Evolutionary conservation across 2,797 vertebrate genomes (phyloP), one percentile per base, ranked within the genome.

Genomic region (Crocodylus rhombifer): DNA sequence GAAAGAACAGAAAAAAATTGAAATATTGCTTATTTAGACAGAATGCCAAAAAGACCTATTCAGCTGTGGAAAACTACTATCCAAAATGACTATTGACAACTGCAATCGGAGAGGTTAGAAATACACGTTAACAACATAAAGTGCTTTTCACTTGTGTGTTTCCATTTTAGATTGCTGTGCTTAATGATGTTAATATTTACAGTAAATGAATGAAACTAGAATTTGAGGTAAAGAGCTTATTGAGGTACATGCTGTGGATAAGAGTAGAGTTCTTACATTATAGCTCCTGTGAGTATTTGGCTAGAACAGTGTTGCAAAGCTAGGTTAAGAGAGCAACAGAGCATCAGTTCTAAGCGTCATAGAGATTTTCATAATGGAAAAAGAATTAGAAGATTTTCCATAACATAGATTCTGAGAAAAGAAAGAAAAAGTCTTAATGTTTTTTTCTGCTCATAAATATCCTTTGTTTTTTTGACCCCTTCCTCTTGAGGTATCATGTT

Each of bases 321-420:
- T 94, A 33, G 64, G 21, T 81, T 95, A 81, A 92, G 89, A 96
- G 69, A 64, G 14, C 63, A 75, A n/a, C 30, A 18, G 14, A 17
- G 55, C 26, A 20, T 36, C 82, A 94, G 86, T 95, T 95, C 86
- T 96, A 92, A 96, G 87, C 95, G 86, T 63, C 95, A 67, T 36
- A 30, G 91, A 60, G 56, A 78, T 4, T 90, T 86, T 21, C 82
- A 91, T 91, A 95, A 93, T 95, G 91, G 93, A 90, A 51, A 51
- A 80, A 17, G 20, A 28, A 69, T 57, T 91, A 84, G 84, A 87
- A 95, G 76, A 93, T 85, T 93, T 87, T 84, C 13, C 88, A 89
- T 82, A 78, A 93, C 91, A 82, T 80, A 80, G 42, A 67, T 95
- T 93, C 90, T 92, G 57, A 93, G 78, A 77, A 62, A 55, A 88